These are phyloP conservation scores for Pachypanchax playfairii DNA, from an alignment of 2,113 vertebrate genomes.

Conservation along the genomic window DNA sequence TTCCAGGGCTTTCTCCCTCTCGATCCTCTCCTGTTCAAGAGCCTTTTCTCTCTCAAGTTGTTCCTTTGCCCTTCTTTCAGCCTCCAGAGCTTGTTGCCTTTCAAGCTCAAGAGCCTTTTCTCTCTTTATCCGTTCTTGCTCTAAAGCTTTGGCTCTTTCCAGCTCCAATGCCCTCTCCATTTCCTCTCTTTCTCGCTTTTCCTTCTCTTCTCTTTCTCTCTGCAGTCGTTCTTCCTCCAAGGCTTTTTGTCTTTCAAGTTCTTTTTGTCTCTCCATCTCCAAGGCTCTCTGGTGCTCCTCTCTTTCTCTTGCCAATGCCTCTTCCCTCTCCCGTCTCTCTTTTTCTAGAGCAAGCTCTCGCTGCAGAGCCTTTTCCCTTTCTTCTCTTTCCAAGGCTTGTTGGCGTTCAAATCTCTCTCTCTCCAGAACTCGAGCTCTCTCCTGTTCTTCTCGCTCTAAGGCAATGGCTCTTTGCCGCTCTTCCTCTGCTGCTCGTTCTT, in stretches of 20 bases:
- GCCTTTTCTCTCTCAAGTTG: slow-evolving; percentile 35
- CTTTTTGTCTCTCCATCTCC: slow-evolving; percentile 57
- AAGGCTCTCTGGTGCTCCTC: slow-evolving; percentile 57
- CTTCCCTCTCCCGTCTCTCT: slow-evolving; percentile 58
- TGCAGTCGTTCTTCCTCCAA: slow-evolving; percentile 39
- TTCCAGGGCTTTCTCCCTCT: slow-evolving; percentile 16
- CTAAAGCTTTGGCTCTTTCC: neutral
- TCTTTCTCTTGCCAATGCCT: slow-evolving; percentile 54
- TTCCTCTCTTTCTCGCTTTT: slow-evolving; percentile 37
- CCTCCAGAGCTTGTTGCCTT: slow-evolving; percentile 49
- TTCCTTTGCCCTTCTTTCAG: slow-evolving; percentile 34
- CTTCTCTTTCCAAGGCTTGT: slow-evolving; percentile 62
- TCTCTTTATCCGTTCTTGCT: neutral
- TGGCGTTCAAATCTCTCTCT: slow-evolving; percentile 60
- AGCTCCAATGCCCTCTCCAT: slow-evolving; percentile 12
- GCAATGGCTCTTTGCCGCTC: slow-evolving; percentile 56
- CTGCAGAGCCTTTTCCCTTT: slow-evolving; percentile 60
- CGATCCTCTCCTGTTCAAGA: neutral
- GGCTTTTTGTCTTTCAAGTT: slow-evolving; percentile 55
- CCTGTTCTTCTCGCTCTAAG: slow-evolving; percentile 54
- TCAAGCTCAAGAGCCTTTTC: slow-evolving; percentile 15
- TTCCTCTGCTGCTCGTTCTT: slow-evolving; percentile 39
- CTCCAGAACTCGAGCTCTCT: slow-evolving; percentile 47
- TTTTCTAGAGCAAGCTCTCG: slow-evolving; percentile 55
- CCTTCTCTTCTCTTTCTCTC: slow-evolving; percentile 41